phyloP scores from a whole-genome alignment of 2,113 vertebrate species.

The Etheostoma cragini region DNA sequence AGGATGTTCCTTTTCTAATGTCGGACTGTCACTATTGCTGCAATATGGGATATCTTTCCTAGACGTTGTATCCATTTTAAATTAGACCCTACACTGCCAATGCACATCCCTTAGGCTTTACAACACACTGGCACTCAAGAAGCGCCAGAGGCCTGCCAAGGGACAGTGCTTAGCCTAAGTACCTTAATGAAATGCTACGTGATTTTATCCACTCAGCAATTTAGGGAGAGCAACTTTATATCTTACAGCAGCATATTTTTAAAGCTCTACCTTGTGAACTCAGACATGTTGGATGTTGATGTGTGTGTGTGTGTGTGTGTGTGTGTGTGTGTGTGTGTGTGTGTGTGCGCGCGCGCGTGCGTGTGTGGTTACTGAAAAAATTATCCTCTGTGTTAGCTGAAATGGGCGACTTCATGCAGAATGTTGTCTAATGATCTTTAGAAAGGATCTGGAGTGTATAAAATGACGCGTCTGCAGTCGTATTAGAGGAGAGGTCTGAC shows the following conservation, averaged over 20 bases:
- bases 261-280: slow-evolving; percentile 31
- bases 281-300: slow-evolving; percentile 3
- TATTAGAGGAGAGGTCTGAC: neutral
- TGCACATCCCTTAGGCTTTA: slow-evolving; percentile 59
- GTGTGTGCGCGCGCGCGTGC: neutral
- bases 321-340: slow-evolving; percentile 2
- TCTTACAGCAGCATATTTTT: slow-evolving; percentile 66
- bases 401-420: neutral
- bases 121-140: slow-evolving; percentile 54
- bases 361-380: slow-evolving; percentile 1
- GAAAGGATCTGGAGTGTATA: neutral
- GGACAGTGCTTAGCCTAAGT: slow-evolving; percentile 69
- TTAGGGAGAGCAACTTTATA: slow-evolving; percentile 65
- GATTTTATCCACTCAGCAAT: slow-evolving; percentile 76
- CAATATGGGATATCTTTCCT: slow-evolving; percentile 5
- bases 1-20: slow-evolving; percentile 11
- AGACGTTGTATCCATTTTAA: slow-evolving; percentile 43
- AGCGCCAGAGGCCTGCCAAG: slow-evolving; percentile 68
- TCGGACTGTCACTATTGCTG: slow-evolving; percentile 4
- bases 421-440: slow-evolving; percentile 17
- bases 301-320: slow-evolving; percentile 5
- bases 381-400: neutral
- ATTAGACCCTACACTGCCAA: slow-evolving; percentile 41
- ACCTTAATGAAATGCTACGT: slow-evolving; percentile 73
- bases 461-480: neutral